Percentiles rank a stretch among this genome's conserved stretches.
Evolutionary conservation across 2,888 invertebrate genomes (phyloP).

Genomic region (Luperina nickerlii): DNA sequence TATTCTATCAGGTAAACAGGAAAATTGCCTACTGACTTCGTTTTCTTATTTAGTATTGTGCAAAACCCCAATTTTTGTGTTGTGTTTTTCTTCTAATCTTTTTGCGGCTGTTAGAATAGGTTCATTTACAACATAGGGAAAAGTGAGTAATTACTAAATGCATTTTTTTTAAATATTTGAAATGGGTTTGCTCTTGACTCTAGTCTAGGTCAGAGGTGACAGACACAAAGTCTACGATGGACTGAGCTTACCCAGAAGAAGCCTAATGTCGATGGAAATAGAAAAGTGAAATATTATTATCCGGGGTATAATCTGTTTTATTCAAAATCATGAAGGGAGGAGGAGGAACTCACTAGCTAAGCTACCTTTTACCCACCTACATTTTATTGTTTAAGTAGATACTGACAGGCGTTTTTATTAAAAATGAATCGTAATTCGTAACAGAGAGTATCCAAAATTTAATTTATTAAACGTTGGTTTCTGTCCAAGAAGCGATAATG

Average conservation of each 20-base stretch:
- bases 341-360: too few relatives aligned
- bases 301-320: conserved; percentile 17
- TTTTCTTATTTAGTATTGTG: conserved; percentile 19
- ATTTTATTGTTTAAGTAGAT: neutral
- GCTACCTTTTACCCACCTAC: too few relatives aligned
- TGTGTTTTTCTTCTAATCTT: neutral
- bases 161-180: too few relatives aligned
- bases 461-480: too few relatives aligned
- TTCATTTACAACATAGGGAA: neutral
- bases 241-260: too few relatives aligned
- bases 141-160: too few relatives aligned
- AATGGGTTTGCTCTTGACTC: too few relatives aligned
- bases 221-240: too few relatives aligned
- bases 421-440: neutral
- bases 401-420: neutral
- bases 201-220: too few relatives aligned
- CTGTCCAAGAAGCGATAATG: too few relatives aligned
- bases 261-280: too few relatives aligned
- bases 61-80: conserved; percentile 1
- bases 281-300: conserved; percentile 20
- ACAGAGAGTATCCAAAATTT: too few relatives aligned
- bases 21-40: conserved; percentile 18
- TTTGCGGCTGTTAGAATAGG: neutral
- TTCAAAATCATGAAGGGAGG: conserved; percentile 20
- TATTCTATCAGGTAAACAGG: conserved; percentile 94